These are phyloP conservation scores for Penaeus chinensis DNA, from an alignment of 1,140 invertebrate genomes.

Conservation along the genomic window DNA sequence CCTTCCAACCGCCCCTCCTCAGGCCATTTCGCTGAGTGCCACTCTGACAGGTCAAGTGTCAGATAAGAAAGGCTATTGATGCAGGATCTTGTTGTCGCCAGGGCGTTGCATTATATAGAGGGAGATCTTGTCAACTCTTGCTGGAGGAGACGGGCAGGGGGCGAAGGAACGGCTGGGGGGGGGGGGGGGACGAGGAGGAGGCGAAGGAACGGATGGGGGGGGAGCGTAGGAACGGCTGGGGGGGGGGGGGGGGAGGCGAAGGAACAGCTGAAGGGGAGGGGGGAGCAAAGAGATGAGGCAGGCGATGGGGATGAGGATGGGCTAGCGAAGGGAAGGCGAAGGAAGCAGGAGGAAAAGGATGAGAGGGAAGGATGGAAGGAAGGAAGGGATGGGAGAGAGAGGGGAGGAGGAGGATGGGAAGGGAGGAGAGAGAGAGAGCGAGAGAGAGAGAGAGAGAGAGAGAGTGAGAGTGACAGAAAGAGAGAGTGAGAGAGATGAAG, in stretches of 20 bases:
- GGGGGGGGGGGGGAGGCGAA: no score
- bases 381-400: neutral
- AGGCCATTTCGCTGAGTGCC: no score
- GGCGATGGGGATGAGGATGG: neutral
- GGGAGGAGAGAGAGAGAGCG: neutral
- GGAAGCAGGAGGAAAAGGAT: neutral
- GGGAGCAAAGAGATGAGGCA: neutral
- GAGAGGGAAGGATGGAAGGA: conserved; percentile 5
- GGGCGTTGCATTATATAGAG: no score
- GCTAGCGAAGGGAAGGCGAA: neutral
- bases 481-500: neutral
- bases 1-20: no score
- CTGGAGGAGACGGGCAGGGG: no score
- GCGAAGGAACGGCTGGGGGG: no score
- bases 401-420: neutral
- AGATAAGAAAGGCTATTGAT: no score
- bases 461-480: neutral
- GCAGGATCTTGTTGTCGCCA: no score
- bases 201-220: neutral
- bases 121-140: no score
- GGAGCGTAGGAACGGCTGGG: neutral
- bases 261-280: no score
- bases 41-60: no score
- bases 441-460: conserved; percentile 16
- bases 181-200: no score